Evolutionary conservation across 2,888 invertebrate genomes (phyloP), one percentile per base, ranked within the genome.

Genomic region (Luperina nickerlii): DNA sequence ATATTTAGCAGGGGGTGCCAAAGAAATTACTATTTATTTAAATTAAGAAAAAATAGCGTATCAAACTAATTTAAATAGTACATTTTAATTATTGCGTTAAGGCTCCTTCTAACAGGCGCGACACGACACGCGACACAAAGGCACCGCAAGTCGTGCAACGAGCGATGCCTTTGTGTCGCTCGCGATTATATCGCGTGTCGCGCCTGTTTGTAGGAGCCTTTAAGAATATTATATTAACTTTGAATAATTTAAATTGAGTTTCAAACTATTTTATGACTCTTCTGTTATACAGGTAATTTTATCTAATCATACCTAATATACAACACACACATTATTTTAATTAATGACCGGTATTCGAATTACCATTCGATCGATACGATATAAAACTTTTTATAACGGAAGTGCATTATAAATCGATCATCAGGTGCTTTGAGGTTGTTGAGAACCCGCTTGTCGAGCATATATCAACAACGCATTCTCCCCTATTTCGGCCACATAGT

Each of bases 1-100:
- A 88, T 86, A 88, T 86, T 81, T 81, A 87, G 71, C 71, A 81
- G 42, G 51, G 77, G 68, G n/a, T 71, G 73, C 24, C 54, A 57
- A n/a, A 13, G 45, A 74, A 45, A 38, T 69, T 38, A 66, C 62
- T 42, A 68, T 83, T 77, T 80, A 68, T 69, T 69, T 76, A 60
- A 72, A 76, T 57, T 8, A 48, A 76, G n/a, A 32, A 54, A 65
- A 74, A 38, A 9, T 51, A 27, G 27, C 13, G 24, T 45, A 68
- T 15, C 13, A 54, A 70, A 15, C 69, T 69, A 77, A 87, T 85
- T 83, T 83, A 66, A 75, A 87, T 67, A 60, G 20, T 57, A 67
- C 63, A 83, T 77, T 69, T 73, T 42, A 80, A n/a, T n/a, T n/a
- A n/a, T n/a, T n/a, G 69, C 79, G 63, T 74, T 73, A 72, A 38